Evolutionary conservation across 2,113 vertebrate species (phyloP).

Genomic region (Apeltes quadracus): DNA sequence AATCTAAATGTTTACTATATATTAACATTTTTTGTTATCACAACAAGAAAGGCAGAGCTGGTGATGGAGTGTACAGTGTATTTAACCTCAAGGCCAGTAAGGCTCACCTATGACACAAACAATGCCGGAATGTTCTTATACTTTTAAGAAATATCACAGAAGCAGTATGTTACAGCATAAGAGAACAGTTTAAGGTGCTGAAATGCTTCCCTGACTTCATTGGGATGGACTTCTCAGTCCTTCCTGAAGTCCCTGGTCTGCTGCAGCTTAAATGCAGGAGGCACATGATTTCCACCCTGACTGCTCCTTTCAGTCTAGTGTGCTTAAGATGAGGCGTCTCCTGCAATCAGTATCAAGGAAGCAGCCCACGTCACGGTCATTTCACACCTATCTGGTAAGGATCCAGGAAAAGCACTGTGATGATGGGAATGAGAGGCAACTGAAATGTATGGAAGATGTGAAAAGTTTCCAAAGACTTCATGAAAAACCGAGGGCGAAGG

Average conservation of each 20-base stretch:
- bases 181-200: conserved; percentile 2
- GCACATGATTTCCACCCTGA: conserved; percentile 12
- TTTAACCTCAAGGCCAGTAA: not conserved
- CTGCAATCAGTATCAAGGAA: conserved; percentile 54
- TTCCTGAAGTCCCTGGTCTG: not conserved
- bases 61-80: not conserved
- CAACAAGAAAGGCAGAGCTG: no score
- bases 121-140: not conserved
- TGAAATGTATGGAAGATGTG: conserved; percentile 45
- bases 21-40: no score
- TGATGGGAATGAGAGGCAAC: conserved; percentile 53
- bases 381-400: conserved; percentile 63
- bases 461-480: conserved; percentile 36
- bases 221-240: not conserved
- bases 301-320: conserved; percentile 31
- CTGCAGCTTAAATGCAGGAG: not conserved
- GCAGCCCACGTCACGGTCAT: conserved; percentile 50
- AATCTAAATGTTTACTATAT: no score
- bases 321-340: conserved; percentile 26
- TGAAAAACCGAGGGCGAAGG: not conserved
- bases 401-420: conserved; percentile 53
- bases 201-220: not conserved
- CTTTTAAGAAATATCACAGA: not conserved
- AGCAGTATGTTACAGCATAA: not conserved
- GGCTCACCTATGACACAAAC: no score